These are phyloP conservation scores for Gymnoscopelus braueri DNA, from an alignment of 2,797 vertebrate genomes.

Conservation along the genomic window DNA sequence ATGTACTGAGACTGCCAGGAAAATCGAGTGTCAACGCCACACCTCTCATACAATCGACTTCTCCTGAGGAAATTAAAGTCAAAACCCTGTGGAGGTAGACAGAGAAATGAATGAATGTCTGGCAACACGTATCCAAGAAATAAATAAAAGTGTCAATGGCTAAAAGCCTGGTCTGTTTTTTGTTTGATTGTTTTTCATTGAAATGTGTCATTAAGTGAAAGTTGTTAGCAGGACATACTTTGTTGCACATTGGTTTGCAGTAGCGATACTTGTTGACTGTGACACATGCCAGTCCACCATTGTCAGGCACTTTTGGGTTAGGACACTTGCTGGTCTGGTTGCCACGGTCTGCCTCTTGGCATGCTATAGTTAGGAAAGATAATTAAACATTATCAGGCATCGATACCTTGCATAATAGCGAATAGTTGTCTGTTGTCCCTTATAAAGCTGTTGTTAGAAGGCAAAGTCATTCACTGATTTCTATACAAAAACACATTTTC, in stretches of 20 bases:
- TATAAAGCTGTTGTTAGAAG: too few species aligned
- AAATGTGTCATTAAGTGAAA: not conserved
- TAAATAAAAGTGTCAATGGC: not conserved
- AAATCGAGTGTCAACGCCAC: constrained; percentile 56
- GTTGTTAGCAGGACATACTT: constrained; percentile 56
- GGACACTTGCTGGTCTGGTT: constrained; percentile 48
- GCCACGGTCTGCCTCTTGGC: constrained; percentile 15
- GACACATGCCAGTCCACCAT: constrained; percentile 79
- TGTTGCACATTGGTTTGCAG: constrained; percentile 87
- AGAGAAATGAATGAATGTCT: not conserved
- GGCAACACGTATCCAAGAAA: not conserved
- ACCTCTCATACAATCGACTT: constrained; percentile 75
- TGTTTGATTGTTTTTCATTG: not conserved
- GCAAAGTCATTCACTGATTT: too few species aligned
- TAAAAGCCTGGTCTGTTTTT: not conserved
- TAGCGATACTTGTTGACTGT: constrained; percentile 50
- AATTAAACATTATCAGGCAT: not conserved
- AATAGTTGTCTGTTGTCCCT: too few species aligned
- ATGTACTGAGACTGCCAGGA: constrained; percentile 75
- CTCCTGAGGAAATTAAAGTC: constrained; percentile 81
- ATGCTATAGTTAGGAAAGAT: constrained; percentile 54
- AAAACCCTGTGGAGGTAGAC: constrained; percentile 66
- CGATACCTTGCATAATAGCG: too few species aligned
- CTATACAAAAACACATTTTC: too few species aligned
- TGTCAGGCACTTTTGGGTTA: constrained; percentile 51